Conservation (phyloP, 2,797 vertebrate genomes). For the Toxotes lorentzi region DNA sequence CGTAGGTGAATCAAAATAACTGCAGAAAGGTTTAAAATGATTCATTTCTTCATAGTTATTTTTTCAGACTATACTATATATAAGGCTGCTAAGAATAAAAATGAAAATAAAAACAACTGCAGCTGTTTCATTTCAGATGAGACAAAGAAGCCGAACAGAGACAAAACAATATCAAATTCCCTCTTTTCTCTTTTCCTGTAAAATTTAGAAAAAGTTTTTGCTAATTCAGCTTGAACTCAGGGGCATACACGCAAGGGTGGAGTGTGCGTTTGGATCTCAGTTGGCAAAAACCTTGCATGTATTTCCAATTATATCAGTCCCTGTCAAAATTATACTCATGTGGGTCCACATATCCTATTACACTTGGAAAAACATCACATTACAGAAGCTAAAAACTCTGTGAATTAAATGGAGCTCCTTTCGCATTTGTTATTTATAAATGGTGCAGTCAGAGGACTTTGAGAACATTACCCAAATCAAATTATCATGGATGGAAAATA, state of each 20-base stretch:
- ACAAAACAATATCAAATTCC: not conserved
- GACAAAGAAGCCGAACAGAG: not conserved
- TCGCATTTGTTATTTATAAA: not conserved
- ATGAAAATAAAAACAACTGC: slow-evolving; percentile 8
- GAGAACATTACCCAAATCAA: not conserved
- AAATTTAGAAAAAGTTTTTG: not conserved
- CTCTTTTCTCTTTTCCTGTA: not conserved
- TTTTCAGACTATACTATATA: not conserved
- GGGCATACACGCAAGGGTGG: not conserved
- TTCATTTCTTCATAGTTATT: not conserved
- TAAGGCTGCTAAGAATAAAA: not conserved
- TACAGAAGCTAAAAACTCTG: not conserved
- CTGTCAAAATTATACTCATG: not conserved
- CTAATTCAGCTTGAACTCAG: not conserved
- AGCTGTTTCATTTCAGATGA: not conserved
- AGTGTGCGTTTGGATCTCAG: not conserved
- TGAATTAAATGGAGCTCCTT: not conserved
- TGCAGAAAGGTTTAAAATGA: not conserved
- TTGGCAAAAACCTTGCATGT: not conserved
- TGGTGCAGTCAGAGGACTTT: not conserved
- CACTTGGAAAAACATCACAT: not conserved
- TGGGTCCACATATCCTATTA: not conserved
- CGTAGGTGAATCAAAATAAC: not conserved
- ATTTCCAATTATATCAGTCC: slow-evolving; percentile 1
- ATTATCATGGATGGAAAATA: not conserved